Evolutionary conservation across 2,797 vertebrate species (phyloP), one percentile per base, ranked within the genome.

Genomic region (Crotalus adamanteus): DNA sequence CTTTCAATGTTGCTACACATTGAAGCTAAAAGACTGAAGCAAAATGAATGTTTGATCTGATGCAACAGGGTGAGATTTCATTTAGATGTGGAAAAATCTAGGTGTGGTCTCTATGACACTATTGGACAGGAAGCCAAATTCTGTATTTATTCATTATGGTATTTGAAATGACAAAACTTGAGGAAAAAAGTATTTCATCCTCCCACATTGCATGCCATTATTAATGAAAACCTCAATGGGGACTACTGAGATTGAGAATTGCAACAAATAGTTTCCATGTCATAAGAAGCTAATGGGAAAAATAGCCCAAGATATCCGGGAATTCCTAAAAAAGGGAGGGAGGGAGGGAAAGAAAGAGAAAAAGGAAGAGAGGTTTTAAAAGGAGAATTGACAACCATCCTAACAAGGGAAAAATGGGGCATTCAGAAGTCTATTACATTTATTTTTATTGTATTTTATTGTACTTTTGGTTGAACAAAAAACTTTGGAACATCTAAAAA

Each of bases 101-200:
- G 86, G 86, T 57, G 56, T 57, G n/a, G 86, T 56, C 55, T 87
- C n/a, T 57, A 57, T n/a, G 55, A 87, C 53, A 22, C 86, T 20
- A 31, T 57, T 59, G 20, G n/a, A 9, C n/a, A 57, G 55, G 55
- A 31, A 56, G 55, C 86, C 56, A 55, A 31, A 57, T 31, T 37
- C 31, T 73, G n/a, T n/a, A 56, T n/a, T n/a, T 16, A 56, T 57
- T 87, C 55, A n/a, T 87, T 57, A n/a, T 37, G 55, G 86, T 16
- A 57, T 56, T 31, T 87, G 86, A 59, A 87, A 87, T 87, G 73
- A 78, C 73, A 78, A 78, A 78, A 78, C 18, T 78, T 78, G 37
- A 78, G 37, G 73, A 47, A 87, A 87, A n/a, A 87, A 59, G n/a
- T 59, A 57, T 87, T 87, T 56, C 86, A n/a, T 31, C 53, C 56